Conservation (phyloP, 2,797 vertebrate genomes). For the Momotus momota region DNA sequence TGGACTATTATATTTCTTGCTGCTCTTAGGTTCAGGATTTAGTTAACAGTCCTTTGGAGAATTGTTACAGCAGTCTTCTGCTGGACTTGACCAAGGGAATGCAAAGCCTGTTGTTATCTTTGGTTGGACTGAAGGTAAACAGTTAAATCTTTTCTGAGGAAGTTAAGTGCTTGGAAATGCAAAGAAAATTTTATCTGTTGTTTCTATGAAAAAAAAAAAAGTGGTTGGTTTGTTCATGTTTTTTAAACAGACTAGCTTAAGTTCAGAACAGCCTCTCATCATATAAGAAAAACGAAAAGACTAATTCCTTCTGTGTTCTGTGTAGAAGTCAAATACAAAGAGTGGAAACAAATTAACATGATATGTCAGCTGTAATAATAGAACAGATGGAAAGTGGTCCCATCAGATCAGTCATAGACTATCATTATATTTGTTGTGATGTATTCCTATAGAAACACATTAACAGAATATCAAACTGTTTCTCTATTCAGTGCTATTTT, state of each 20-base stretch:
- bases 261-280: too few species aligned
- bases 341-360: background rate
- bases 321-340: background rate
- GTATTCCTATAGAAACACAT: background rate
- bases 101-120: slow-evolving; percentile 88
- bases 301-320: too few species aligned
- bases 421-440: background rate
- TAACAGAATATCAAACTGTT: background rate
- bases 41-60: slow-evolving; percentile 88
- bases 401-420: background rate
- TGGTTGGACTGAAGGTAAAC: slow-evolving; percentile 88
- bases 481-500: background rate
- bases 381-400: background rate
- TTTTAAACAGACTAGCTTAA: too few species aligned
- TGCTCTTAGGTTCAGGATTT: slow-evolving; percentile 83
- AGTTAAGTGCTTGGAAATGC: background rate
- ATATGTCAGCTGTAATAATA: background rate
- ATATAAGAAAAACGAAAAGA: too few species aligned
- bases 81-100: slow-evolving; percentile 84
- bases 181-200: background rate
- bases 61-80: slow-evolving; percentile 89
- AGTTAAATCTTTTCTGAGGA: slow-evolving; percentile 35
- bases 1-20: background rate
- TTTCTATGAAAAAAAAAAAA: background rate
- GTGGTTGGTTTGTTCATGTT: too few species aligned